phyloP scores from a whole-genome alignment of 2,797 vertebrate species.

The Botia almorhae region DNA sequence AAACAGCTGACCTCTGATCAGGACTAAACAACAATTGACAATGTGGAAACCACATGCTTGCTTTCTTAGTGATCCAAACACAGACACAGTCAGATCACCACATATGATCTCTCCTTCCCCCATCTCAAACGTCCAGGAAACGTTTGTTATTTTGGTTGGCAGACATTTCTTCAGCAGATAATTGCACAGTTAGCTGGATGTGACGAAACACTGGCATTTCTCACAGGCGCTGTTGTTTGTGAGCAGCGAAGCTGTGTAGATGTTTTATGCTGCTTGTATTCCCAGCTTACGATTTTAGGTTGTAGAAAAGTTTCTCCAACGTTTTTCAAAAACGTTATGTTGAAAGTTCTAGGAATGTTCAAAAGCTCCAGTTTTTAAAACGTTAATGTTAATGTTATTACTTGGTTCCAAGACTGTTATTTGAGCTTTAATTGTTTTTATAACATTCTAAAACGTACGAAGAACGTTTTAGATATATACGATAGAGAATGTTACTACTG shows the following conservation, averaged over 20 bases:
- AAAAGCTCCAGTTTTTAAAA: too few relatives aligned
- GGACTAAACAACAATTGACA: background rate
- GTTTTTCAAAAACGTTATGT: too few relatives aligned
- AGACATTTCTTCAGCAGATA: background rate
- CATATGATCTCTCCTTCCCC: background rate
- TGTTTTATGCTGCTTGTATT: background rate
- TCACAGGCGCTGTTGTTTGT: background rate
- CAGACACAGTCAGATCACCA: too few relatives aligned
- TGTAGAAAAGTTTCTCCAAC: too few relatives aligned
- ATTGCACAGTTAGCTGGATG: background rate
- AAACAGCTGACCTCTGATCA: background rate
- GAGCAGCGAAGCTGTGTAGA: background rate
- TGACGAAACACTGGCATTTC: background rate
- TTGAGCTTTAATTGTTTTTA: too few relatives aligned
- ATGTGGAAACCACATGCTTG: background rate
- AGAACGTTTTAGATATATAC: too few relatives aligned
- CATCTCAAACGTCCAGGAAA: background rate
- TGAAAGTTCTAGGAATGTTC: too few relatives aligned
- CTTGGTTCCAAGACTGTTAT: too few relatives aligned
- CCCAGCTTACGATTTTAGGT: too few relatives aligned
- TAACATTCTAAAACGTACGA: too few relatives aligned
- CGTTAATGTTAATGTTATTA: too few relatives aligned
- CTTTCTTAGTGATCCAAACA: background rate
- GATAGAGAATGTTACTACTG: too few relatives aligned
- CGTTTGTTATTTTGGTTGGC: background rate